A percentile compares a stretch with the other conserved stretches of the same genome.
Conservation (phyloP, 2,113 vertebrate genomes). For the Geothlypis trichas region DNA sequence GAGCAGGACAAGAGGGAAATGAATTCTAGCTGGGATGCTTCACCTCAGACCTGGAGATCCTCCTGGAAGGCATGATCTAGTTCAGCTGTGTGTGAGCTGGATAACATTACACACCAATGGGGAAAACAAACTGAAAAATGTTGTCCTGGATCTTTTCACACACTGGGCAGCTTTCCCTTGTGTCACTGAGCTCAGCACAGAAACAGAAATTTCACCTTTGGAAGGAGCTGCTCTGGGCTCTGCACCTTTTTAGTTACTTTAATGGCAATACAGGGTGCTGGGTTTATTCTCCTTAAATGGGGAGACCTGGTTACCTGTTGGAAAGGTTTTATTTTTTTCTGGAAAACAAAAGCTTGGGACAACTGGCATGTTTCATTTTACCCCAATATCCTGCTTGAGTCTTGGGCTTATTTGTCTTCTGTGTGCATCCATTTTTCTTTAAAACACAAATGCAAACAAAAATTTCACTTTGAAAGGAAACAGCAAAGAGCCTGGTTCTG, state of each 20-base stretch:
- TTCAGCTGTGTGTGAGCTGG: neutral
- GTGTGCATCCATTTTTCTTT: neutral
- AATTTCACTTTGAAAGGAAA: neutral
- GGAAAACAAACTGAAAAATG: slow-evolving; percentile 1
- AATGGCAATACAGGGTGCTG: neutral
- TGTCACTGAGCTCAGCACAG: neutral
- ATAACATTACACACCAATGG: neutral
- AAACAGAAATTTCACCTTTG: neutral
- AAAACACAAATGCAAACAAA: neutral
- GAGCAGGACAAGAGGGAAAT: neutral
- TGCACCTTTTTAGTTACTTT: neutral
- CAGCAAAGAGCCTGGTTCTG: neutral
- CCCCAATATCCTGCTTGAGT: neutral
- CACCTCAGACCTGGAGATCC: neutral
- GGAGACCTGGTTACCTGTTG: neutral
- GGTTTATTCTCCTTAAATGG: neutral
- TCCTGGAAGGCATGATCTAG: neutral
- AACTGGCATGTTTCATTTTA: neutral
- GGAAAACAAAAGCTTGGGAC: neutral
- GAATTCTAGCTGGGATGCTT: neutral
- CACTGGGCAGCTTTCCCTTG: neutral
- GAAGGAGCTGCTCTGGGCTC: neutral
- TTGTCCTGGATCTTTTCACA: slow-evolving; percentile 40
- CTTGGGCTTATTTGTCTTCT: neutral
- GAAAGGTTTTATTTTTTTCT: neutral